Conservation (phyloP, 2,888 invertebrate genomes). For the Serrognathus titanus region DNA sequence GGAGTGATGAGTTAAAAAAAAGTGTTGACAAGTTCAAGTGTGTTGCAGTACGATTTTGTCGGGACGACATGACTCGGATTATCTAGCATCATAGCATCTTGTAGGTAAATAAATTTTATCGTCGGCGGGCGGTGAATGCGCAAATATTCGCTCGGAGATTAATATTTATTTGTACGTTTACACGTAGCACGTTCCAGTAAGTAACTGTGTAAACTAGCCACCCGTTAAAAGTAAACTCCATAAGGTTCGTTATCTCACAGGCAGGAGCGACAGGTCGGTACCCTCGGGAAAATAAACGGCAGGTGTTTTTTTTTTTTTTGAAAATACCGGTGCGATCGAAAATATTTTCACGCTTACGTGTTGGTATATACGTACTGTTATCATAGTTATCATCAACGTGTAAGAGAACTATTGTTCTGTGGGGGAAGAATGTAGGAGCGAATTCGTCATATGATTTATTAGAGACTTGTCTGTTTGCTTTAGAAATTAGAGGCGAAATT, state of each 20-base stretch:
- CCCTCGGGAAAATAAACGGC: neutral
- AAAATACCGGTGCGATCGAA: neutral
- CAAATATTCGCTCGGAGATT: neutral
- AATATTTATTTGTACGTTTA: constrained; percentile 19
- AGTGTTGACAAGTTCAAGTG: constrained; percentile 27
- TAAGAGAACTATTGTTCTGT: too few species aligned
- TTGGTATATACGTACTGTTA: too few species aligned
- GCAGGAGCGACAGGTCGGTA: neutral
- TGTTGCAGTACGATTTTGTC: constrained; percentile 11
- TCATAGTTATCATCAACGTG: too few species aligned
- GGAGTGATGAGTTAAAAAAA: constrained; percentile 26
- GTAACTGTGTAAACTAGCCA: constrained; percentile 34
- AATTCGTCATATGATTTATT: too few species aligned
- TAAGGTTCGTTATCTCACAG: neutral
- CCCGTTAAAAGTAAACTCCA: constrained; percentile 32
- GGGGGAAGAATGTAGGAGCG: too few species aligned
- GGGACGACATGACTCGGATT: constrained; percentile 26
- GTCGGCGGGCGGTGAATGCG: neutral
- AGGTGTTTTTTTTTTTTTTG: neutral
- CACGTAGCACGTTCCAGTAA: constrained; percentile 32
- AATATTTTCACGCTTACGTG: too few species aligned
- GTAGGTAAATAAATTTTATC: neutral
- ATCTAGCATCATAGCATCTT: constrained; percentile 15
- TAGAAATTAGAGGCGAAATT: too few species aligned
- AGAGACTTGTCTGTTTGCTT: too few species aligned